Base-by-base conservation (phyloP, 1,140 invertebrate genomes). In the Euborellia annulipes region DNA sequence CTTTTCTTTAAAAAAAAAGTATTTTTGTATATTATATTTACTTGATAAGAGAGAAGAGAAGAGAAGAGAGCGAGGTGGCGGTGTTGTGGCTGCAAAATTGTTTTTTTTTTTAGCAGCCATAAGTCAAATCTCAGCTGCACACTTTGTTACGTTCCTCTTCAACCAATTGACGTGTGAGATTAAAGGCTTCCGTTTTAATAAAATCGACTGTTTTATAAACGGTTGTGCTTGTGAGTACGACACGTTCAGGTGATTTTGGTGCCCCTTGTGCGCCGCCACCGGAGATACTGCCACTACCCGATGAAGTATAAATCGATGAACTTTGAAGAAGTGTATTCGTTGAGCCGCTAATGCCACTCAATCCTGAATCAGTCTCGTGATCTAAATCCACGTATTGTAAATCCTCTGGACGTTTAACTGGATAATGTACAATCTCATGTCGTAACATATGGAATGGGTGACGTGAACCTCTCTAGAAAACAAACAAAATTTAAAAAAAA, bases 181-280 rank as follows among this genome's bases (percentile, higher is more conserved):
- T 89, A 54, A 92, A 89, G 4, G 85, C 87, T 58, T 89, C 76
- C 0, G 88, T 92, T 70, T 90, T 90, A 13, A 87, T 64, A 67
- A 92, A 92, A 62, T 92, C 88, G 0, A 92, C 85, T 0, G 78
- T 84, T 64, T 89, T 89, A 59, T 92, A 92, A 4, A 85, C 81
- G 1, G 81, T 83, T 16, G 65, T 64, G 8, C 47, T 45, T 7
- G 52, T 52, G 23, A 50, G 36, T 18, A 43, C 30, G 6, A 16
- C 32, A 16, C 41, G 22, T 21, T 48, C 43, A 32, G 47, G 47
- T 3, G 46, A 43, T 11, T 43, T 45, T 2, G 36, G 43, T n/a
- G 32, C 41, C 6, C 23, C 23, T 27, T 27, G 23, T 6, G 23
- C 11, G 4, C 3, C n/a, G 4, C 3, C n/a, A 11, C 34, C 17